phyloP scores from a whole-genome alignment of 1,140 invertebrate species.

The Aphis craccivora region DNA sequence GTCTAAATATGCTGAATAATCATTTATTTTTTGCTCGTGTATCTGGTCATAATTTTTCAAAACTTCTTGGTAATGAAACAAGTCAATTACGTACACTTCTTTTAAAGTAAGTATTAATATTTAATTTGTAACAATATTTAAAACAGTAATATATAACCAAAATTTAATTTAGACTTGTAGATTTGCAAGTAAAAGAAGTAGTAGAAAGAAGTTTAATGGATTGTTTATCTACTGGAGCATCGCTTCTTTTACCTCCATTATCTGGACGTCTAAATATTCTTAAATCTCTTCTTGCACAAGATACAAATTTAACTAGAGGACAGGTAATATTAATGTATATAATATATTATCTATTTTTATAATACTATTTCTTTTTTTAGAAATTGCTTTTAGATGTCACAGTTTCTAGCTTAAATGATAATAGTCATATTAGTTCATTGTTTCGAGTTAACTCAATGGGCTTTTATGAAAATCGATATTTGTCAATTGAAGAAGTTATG shows the following conservation, averaged over 20 bases:
- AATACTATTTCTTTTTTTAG: background rate
- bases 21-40: slow-evolving; percentile 70
- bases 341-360: background rate
- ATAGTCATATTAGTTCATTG: slow-evolving; percentile 69
- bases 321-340: slow-evolving; percentile 63
- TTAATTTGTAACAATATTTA: background rate
- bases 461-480: slow-evolving; percentile 63
- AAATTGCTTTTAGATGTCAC: slow-evolving; percentile 72
- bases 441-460: slow-evolving; percentile 63
- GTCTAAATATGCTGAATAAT: slow-evolving; percentile 69
- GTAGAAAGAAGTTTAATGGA: slow-evolving; percentile 69
- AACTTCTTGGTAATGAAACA: slow-evolving; percentile 68
- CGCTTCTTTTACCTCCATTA: slow-evolving; percentile 70
- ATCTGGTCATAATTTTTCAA: slow-evolving; percentile 64
- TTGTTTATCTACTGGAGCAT: slow-evolving; percentile 69
- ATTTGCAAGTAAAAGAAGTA: slow-evolving; percentile 68
- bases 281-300: slow-evolving; percentile 69
- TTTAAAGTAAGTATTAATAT: slow-evolving; percentile 63
- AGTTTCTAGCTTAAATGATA: slow-evolving; percentile 71
- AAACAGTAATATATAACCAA: background rate
- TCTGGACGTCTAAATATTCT: slow-evolving; percentile 70
- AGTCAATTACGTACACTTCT: slow-evolving; percentile 68
- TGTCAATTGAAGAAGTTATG: slow-evolving; percentile 68
- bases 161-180: slow-evolving; percentile 67
- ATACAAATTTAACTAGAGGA: slow-evolving; percentile 68